phyloP scores from a whole-genome alignment of 1,140 invertebrate species.

The Camponotus pennsylvanicus region DNA sequence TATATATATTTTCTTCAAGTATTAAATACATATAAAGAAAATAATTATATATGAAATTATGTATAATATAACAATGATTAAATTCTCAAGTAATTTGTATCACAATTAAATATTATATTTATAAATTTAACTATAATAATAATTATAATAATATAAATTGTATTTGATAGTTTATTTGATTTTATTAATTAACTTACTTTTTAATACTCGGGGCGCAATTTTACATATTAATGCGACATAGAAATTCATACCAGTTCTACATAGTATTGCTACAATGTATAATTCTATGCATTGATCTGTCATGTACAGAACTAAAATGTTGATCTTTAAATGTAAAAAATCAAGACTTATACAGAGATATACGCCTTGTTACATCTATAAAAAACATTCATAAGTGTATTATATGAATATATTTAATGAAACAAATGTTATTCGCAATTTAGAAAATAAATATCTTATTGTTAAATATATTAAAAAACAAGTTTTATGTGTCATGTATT shows the following conservation, averaged over 20 bases:
- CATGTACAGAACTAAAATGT: constrained; percentile 39
- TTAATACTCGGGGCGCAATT: constrained; percentile 53
- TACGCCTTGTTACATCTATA: constrained; percentile 58
- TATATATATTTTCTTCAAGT: constrained; percentile 61
- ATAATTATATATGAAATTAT: not conserved
- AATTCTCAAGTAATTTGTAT: constrained; percentile 19
- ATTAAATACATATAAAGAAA: constrained; percentile 20
- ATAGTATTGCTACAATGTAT: constrained; percentile 29
- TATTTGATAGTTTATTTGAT: constrained; percentile 16
- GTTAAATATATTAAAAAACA: constrained; percentile 7
- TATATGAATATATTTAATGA: constrained; percentile 30
- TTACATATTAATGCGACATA: constrained; percentile 45
- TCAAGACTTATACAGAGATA: constrained; percentile 48
- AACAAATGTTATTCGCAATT: constrained; percentile 22
- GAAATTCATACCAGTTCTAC: constrained; percentile 38
- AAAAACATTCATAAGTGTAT: constrained; percentile 50
- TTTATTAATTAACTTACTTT: constrained; percentile 15
- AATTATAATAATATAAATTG: not conserved
- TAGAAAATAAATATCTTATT: constrained; percentile 30
- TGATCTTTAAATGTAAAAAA: constrained; percentile 30
- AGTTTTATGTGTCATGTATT: constrained; percentile 15
- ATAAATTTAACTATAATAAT: not conserved
- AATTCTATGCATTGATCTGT: constrained; percentile 49
- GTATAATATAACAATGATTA: constrained; percentile 50
- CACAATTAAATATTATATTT: constrained; percentile 26